phyloP scores from a whole-genome alignment of 1,140 invertebrate species.

The Bombus waltoni region DNA sequence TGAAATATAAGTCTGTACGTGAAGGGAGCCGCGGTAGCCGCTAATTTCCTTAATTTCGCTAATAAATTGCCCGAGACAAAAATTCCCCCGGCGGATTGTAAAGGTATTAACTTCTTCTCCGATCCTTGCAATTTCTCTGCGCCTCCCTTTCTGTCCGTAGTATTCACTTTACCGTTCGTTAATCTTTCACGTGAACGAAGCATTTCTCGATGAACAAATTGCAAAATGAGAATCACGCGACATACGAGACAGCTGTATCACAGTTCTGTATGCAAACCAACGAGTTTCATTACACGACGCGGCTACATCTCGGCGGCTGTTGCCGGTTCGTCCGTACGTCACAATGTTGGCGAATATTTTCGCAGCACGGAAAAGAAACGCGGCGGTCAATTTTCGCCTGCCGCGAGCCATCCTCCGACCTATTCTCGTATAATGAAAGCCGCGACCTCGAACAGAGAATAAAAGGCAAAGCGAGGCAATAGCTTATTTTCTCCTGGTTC shows the following conservation, averaged over 20 bases:
- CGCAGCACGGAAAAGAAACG: neutral
- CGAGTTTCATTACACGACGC: neutral
- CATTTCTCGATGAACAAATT: neutral
- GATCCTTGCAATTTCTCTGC: conserved; percentile 50
- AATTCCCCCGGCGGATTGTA: conserved; percentile 72
- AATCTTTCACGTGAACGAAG: neutral
- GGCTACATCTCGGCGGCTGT: too few relatives aligned
- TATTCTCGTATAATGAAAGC: neutral
- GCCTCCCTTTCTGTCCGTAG: neutral
- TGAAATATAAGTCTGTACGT: conserved; percentile 61
- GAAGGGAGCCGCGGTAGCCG: conserved; percentile 53
- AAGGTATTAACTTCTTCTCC: conserved; percentile 73
- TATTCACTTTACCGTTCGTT: neutral
- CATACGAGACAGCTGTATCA: too few relatives aligned
- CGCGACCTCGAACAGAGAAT: conserved; percentile 51
- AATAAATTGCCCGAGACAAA: conserved; percentile 73
- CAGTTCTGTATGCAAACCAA: neutral
- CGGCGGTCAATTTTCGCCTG: neutral
- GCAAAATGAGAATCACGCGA: neutral
- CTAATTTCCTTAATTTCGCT: conserved; percentile 77
- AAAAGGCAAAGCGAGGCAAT: conserved; percentile 55
- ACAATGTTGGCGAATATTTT: neutral
- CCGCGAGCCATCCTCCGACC: neutral
- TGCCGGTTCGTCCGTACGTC: neutral
- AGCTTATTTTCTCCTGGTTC: conserved; percentile 3